phyloP scores from a whole-genome alignment of 2,797 vertebrate genomes.

The Pipistrellus pygmaeus region DNA sequence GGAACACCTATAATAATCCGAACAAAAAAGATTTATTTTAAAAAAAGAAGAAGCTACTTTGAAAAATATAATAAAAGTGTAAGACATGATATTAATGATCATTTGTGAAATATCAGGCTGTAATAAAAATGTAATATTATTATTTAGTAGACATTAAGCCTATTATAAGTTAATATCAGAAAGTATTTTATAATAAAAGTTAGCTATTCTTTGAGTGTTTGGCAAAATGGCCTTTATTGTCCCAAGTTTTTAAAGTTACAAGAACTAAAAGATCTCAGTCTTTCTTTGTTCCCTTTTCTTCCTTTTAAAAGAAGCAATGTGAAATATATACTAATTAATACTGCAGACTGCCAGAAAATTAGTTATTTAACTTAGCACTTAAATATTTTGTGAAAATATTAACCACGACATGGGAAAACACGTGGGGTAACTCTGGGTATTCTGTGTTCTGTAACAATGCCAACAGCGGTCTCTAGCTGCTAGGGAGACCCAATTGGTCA shows the following conservation, averaged over 20 bases:
- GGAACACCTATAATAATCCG: too few species aligned
- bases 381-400: constrained; percentile 12
- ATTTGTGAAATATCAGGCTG: not conserved
- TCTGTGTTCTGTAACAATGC: not conserved
- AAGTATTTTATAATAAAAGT: constrained; percentile 28
- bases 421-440: not conserved
- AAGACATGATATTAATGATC: not conserved
- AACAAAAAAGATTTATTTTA: too few species aligned
- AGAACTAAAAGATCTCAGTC: not conserved
- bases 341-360: not conserved
- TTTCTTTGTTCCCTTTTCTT: not conserved
- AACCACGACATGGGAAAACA: not conserved
- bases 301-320: not conserved
- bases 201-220: constrained; percentile 32
- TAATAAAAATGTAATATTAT: constrained; percentile 8
- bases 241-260: not conserved
- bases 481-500: not conserved
- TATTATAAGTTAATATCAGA: not conserved
- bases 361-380: not conserved
- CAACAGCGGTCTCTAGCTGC: not conserved
- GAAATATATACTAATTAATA: not conserved
- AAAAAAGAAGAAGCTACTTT: not conserved
- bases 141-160: not conserved
- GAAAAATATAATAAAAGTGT: constrained; percentile 10
- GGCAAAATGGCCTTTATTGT: not conserved